Evolutionary conservation across 2,113 vertebrate genomes (phyloP), one percentile per base, ranked within the genome.

Genomic region (Scophthalmus maximus): DNA sequence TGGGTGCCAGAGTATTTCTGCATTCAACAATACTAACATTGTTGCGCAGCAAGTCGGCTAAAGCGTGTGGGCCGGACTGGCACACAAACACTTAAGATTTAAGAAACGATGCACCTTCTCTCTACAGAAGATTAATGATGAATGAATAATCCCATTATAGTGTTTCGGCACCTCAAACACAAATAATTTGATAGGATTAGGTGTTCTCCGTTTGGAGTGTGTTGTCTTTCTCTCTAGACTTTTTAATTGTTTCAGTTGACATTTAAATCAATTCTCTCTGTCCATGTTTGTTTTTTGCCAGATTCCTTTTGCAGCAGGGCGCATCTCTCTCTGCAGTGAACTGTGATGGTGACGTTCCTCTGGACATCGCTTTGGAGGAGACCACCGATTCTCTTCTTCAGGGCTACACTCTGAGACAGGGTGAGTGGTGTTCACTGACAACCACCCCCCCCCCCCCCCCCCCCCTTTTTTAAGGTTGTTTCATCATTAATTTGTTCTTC

Each of bases 321-420:
- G 96, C 97, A 0, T 94, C 92, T 7, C 93, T 98, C 59, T 92
- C 94, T 56, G 91, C 93, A 4, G 97, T 98, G 66, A 98, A 98
- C 89, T 97, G 95, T 6, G 97, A 98, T 30, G 96, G 97, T 0
- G 97, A 98, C 29, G 95, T 97, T 53, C 96, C 97, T 0, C 91
- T 95, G 22, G 97, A 98, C 86, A 96, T 98, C 9, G 96, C 96
- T 0, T 94, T 97, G 84, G 96, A 98, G 53, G 96, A 96, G n/a
- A 92, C 93, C 78, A 95, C 97, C 44, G 96, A 97, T 87, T 92
- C 95, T 25, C 92, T 98, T 44, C 93, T 98, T 12, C 92, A 95
- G 90, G 92, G 94, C 11, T 94, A 96, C 90, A 94, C 95, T 2
- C 88, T 87, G 60, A 96, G 93, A 77, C 95, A 94, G 88, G 96